Evolutionary conservation across 2,888 invertebrate species (phyloP).

Genomic region (Dicroscelio sp.): DNA sequence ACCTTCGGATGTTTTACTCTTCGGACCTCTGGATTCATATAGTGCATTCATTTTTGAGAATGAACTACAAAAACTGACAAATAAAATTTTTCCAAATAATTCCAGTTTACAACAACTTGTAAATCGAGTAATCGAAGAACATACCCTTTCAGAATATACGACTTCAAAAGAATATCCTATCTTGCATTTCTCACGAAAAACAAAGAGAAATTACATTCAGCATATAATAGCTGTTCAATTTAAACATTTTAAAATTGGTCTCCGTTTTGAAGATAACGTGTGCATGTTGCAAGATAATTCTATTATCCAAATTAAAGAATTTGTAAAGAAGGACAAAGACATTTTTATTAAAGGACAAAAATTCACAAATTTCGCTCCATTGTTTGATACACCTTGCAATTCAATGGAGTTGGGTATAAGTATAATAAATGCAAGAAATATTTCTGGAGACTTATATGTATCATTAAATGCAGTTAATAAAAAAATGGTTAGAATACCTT

Average conservation of each 20-base stretch:
- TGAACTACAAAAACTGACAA: conserved; percentile 11
- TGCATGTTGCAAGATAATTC: conserved; percentile 44
- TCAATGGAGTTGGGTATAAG: conserved; percentile 34
- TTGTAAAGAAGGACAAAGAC: neutral
- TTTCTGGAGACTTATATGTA: neutral
- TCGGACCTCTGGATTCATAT: conserved; percentile 39
- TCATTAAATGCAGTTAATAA: neutral
- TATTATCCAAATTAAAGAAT: neutral
- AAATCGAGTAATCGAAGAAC: conserved; percentile 21
- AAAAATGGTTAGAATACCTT: conserved; percentile 52
- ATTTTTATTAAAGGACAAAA: conserved; percentile 15
- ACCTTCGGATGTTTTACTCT: conserved; percentile 31
- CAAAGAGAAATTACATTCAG: too few species aligned
- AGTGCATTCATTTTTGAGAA: conserved; percentile 50
- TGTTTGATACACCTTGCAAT: conserved; percentile 37
- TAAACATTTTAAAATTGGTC: neutral
- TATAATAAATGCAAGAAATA: neutral
- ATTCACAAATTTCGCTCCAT: neutral
- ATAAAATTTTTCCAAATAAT: conserved; percentile 42
- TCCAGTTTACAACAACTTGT: conserved; percentile 9
- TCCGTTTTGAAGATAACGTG: conserved; percentile 32
- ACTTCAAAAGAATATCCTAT: too few species aligned
- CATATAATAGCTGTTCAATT: too few species aligned
- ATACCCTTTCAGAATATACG: neutral
- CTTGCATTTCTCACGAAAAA: too few species aligned